These are phyloP conservation scores for Drosophila ezoana DNA, from an alignment of 2,888 invertebrate genomes.

Conservation along the genomic window DNA sequence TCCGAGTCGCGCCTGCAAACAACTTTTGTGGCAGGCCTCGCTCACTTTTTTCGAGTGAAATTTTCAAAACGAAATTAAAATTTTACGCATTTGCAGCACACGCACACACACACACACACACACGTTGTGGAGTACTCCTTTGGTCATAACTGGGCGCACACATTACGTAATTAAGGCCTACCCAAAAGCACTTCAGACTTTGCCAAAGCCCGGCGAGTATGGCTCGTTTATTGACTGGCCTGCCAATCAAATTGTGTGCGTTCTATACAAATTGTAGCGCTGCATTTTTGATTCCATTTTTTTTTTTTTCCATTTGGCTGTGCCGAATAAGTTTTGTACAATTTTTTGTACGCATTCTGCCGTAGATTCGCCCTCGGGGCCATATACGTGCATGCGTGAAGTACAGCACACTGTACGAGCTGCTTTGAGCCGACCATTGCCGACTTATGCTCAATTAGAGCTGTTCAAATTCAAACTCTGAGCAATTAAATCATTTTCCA, in stretches of 20 bases:
- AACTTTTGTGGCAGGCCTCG: constrained; percentile 65
- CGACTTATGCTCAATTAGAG: constrained; percentile 74
- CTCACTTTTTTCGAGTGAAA: constrained; percentile 54
- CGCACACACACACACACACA: constrained; percentile 24
- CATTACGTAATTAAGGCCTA: constrained; percentile 81
- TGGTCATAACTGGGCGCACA: constrained; percentile 77
- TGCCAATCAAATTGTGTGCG: constrained; percentile 74
- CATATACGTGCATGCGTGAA: not conserved
- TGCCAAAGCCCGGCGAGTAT: constrained; percentile 12
- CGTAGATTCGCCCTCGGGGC: constrained; percentile 32
- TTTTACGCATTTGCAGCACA: constrained; percentile 75
- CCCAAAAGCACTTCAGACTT: constrained; percentile 80
- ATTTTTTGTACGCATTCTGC: constrained; percentile 62
- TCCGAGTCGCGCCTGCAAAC: constrained; percentile 69
- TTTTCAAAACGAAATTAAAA: constrained; percentile 81
- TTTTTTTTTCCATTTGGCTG: constrained; percentile 48
- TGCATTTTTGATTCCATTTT: constrained; percentile 73
- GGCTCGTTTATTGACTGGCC: constrained; percentile 67
- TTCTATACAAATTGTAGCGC: constrained; percentile 68
- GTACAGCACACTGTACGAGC: not conserved
- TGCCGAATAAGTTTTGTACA: constrained; percentile 70
- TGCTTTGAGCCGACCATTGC: constrained; percentile 15
- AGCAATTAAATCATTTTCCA: constrained; percentile 78
- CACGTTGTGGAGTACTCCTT: constrained; percentile 65
- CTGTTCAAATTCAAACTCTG: constrained; percentile 59